Base-by-base conservation (phyloP, 1,140 invertebrate genomes). In the Grapholita molesta region DNA sequence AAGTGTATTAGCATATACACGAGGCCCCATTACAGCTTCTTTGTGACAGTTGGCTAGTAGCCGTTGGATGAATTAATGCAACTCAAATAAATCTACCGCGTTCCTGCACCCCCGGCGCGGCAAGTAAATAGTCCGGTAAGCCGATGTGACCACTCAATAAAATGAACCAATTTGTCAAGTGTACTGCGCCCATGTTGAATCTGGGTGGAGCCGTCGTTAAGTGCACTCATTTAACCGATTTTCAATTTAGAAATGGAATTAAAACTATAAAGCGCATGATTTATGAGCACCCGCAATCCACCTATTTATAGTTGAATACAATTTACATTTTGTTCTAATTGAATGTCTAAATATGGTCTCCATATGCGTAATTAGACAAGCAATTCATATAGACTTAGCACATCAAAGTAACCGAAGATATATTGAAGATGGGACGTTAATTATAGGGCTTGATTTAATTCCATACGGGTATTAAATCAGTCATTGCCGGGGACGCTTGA, bases 1-100 rank as follows among this genome's bases (percentile, higher is more conserved):
- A 82, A 87, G 83, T 88, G 84, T 89, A 91, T 91, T 91, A 85
- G 77, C 87, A 91, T 91, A 81, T 88, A 88, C 83, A 89, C 85
- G 83, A 84, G 83, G 69, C 76, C 35, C 77, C 79, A 85, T 86
- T 89, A 86, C 78, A 69, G 80, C 86, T 88, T 86, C 77, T 89
- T 88, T 88, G 88, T 85, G 74, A 76, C 72, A 72, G 71, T 72
- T 69, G 72, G 76, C 70, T 82, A 85, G 80, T 80, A 79, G 74
- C 81, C 80, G 85, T 83, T 83, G 77, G 79, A 75, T 82, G 79
- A 82, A 79, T 81, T 84, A 61, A 70, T 75, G 75, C 67, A 52
- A 70, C 35, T 70, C 71, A 75, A 72, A 71, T 70, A 68, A 66
- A 76, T 75, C 64, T 33, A 33, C 18, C 53, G 48, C 33, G 24